These are phyloP conservation scores for Himalopsyche phryganea DNA, from an alignment of 1,140 invertebrate species.

Conservation along the genomic window DNA sequence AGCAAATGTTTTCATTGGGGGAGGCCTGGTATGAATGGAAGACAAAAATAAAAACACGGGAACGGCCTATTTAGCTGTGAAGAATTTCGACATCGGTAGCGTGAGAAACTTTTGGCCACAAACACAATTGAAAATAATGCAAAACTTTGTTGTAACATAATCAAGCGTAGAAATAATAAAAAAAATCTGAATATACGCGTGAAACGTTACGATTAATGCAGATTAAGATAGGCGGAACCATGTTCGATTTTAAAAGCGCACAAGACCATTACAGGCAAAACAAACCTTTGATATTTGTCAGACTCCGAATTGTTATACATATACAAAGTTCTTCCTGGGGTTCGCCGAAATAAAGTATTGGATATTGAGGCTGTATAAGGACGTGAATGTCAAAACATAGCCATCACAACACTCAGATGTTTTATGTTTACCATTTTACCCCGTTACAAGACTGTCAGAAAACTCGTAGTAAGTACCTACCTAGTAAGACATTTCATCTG, in stretches of 20 bases:
- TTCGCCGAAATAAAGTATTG: neutral
- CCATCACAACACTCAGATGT: constrained; percentile 24
- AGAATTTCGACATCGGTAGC: too few relatives aligned
- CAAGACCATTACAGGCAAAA: neutral
- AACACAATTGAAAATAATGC: too few relatives aligned
- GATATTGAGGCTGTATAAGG: too few relatives aligned
- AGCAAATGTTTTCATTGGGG: too few relatives aligned
- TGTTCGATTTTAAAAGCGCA: neutral
- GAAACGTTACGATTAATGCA: too few relatives aligned
- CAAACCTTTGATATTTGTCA: constrained; percentile 7
- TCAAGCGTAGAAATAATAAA: too few relatives aligned
- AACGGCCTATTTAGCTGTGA: neutral
- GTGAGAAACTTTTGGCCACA: too few relatives aligned
- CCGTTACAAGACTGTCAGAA: constrained; percentile 26
- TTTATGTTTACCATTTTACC: constrained; percentile 31
- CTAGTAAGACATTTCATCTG: neutral
- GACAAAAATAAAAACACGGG: neutral
- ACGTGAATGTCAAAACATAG: constrained; percentile 10
- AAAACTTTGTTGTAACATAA: too few relatives aligned
- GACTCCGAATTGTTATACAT: neutral
- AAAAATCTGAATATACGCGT: too few relatives aligned
- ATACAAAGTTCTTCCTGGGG: neutral
- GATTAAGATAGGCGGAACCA: constrained; percentile 1
- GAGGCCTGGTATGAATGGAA: neutral
- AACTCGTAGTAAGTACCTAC: constrained; percentile 3